Base-by-base conservation (phyloP, 2,888 invertebrate genomes). In the Dione vanillae region DNA sequence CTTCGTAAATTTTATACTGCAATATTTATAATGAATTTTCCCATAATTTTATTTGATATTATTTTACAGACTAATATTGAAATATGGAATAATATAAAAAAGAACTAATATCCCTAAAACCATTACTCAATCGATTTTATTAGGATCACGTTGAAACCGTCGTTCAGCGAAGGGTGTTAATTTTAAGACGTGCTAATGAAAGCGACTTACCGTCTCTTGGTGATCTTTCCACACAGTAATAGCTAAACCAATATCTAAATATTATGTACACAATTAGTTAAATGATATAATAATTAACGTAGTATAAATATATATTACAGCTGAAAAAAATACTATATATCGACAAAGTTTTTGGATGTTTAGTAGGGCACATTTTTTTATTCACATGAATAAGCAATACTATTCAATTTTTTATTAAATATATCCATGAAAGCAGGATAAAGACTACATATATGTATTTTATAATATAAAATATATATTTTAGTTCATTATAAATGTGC, bases 161-260 rank as follows among this genome's bases (percentile, higher is more conserved):
- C 71, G 66, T 51, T 35, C 41, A 59, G 65, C 73, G 75, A 73
- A 74, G 75, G 73, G 75, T 75, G 75, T 74, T 76, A 76, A 76
- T 74, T 76, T 71, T 76, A 73, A 76, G 73, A 74, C 75, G 82
- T 84, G 85, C 88, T 92, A 92, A 92, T 92, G 92, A 92, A 91
- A 91, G 88, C 85, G 89, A 85, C 90, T 89, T 87, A 87, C 5
- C 86, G 69, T 86, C 52, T 40, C 86, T 84, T 82, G 86, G 87
- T 88, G 84, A 81, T 83, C 79, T 20, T 47, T 75, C 81, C 66
- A 62, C 59, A 71, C 69, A 71, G 41, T 51, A 65, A 66, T 9
- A 3, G 27, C 43, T 27, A 45, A n/a, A n/a, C n/a, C 27, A 43
- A 6, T 5, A 41, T 40, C 19, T 41, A 27, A 0, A 12, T 61